A percentile compares a stretch with the other conserved stretches of the same genome.
phyloP scores from a whole-genome alignment of 2,888 invertebrate genomes.

The Emmelina monodactyla region DNA sequence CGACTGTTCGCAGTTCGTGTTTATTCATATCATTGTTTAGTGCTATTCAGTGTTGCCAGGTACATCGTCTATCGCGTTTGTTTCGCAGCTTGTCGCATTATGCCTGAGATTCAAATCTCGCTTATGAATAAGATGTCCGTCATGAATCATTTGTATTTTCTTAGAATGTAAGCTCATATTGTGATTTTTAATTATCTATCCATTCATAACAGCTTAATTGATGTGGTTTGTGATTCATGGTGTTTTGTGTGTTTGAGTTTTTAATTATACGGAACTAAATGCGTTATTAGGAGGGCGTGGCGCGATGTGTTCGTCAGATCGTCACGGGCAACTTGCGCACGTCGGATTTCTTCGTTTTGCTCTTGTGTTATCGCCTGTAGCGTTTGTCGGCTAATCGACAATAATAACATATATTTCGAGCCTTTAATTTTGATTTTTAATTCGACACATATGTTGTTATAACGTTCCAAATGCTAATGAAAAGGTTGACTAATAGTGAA shows the following conservation, averaged over 20 bases:
- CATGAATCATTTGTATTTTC: conserved; percentile 46
- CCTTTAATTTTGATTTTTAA: no score
- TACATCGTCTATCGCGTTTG: conserved; percentile 39
- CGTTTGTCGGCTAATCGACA: neutral
- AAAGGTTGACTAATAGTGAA: no score
- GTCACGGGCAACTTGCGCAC: conserved; percentile 38
- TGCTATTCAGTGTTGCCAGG: conserved; percentile 28
- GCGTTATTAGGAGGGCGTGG: conserved; percentile 50
- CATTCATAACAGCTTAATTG: conserved; percentile 52
- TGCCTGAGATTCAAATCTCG: conserved; percentile 36
- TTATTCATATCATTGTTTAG: conserved; percentile 43
- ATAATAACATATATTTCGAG: conserved; percentile 1
- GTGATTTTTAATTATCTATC: conserved; percentile 39
- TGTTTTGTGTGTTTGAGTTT: conserved; percentile 48
- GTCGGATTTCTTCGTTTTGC: conserved; percentile 22
- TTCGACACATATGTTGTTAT: no score
- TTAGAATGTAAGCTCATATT: conserved; percentile 35
- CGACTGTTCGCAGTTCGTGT: conserved; percentile 24
- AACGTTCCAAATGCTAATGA: no score
- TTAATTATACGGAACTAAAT: conserved; percentile 60
- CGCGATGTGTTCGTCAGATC: conserved; percentile 40
- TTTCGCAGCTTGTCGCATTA: conserved; percentile 34
- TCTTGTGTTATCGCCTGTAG: conserved; percentile 8
- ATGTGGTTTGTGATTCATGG: conserved; percentile 45
- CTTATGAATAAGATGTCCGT: conserved; percentile 42